phyloP scores from a whole-genome alignment of 2,888 invertebrate genomes.

The Boloria euphrosyne region DNA sequence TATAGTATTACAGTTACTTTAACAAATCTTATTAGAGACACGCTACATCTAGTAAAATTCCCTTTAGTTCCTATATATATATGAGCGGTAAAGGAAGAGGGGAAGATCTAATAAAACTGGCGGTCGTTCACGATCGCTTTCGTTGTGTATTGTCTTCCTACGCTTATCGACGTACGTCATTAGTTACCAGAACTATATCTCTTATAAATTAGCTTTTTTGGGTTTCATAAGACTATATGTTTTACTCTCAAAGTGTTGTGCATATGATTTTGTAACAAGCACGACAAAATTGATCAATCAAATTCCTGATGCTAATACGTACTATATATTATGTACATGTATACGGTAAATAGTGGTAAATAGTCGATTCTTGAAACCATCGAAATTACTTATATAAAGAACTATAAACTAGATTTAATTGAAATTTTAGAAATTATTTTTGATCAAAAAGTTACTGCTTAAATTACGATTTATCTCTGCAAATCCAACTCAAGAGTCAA shows the following conservation, averaged over 20 bases:
- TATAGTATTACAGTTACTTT: conserved; percentile 73
- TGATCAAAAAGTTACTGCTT: no score
- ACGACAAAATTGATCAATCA: no score
- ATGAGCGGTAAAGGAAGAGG: conserved; percentile 40
- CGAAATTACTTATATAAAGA: no score
- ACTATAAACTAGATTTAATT: no score
- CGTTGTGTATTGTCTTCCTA: conserved; percentile 59
- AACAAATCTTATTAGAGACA: conserved; percentile 49
- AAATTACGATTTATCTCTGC: no score
- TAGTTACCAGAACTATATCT: conserved; percentile 42
- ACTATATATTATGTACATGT: no score
- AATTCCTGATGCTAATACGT: no score
- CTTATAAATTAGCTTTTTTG: conserved; percentile 9
- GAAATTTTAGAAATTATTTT: no score
- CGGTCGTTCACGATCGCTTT: conserved; percentile 52
- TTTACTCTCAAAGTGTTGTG: neutral
- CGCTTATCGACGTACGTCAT: conserved; percentile 65
- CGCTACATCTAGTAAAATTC: conserved; percentile 37
- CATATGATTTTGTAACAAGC: neutral
- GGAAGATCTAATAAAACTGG: conserved; percentile 54
- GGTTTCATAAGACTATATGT: neutral
- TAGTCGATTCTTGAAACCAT: no score
- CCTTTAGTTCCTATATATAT: conserved; percentile 36
- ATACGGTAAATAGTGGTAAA: no score
- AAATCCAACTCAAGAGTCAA: no score